phyloP scores from a whole-genome alignment of 2,797 vertebrate species.

The Ictinia mississippiensis region DNA sequence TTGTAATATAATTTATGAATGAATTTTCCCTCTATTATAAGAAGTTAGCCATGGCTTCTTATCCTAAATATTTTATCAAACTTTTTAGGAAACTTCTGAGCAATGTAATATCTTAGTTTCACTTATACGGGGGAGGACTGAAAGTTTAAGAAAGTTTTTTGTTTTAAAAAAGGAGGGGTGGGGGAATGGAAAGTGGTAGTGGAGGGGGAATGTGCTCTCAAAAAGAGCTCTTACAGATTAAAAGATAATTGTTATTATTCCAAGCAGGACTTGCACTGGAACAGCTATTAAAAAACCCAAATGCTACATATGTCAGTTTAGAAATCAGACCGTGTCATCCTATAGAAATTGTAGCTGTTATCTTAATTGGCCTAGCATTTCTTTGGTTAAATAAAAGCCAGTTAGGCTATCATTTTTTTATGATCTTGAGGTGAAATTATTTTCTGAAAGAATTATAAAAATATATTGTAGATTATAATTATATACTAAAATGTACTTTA shows the following conservation, averaged over 20 bases:
- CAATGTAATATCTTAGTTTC: background rate
- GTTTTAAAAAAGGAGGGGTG: background rate
- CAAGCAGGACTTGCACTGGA: background rate
- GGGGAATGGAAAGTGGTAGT: too few species aligned
- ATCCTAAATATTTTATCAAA: background rate
- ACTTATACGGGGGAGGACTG: rapidly evolving
- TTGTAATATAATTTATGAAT: background rate
- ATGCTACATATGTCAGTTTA: background rate
- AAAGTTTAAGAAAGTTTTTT: background rate
- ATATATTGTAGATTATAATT: background rate
- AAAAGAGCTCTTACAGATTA: background rate
- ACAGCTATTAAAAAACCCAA: background rate
- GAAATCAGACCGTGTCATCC: background rate
- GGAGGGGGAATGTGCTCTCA: background rate
- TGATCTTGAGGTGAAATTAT: background rate
- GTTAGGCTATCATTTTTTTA: background rate
- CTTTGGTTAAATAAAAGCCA: background rate
- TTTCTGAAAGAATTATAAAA: background rate
- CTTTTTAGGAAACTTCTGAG: background rate
- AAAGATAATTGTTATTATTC: background rate
- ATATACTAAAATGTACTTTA: background rate
- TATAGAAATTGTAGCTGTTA: background rate
- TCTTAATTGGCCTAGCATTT: background rate
- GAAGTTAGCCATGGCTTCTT: background rate
- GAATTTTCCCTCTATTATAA: background rate